Conservation (phyloP, 2,888 invertebrate species). For the Drosophila sordidapex region DNA sequence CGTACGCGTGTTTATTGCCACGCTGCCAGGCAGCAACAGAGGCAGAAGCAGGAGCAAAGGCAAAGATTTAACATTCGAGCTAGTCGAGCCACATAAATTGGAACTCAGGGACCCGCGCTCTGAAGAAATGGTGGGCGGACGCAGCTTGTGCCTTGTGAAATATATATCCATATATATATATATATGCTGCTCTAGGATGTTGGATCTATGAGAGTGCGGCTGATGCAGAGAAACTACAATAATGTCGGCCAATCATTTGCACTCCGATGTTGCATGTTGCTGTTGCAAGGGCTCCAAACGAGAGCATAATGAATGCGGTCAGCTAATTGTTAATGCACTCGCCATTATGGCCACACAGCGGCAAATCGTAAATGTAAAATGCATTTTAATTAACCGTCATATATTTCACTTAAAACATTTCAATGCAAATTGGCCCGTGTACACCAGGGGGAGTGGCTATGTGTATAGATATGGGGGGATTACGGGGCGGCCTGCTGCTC, state of each 20-base stretch:
- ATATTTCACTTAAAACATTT: slow-evolving; percentile 79
- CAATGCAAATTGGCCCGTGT: slow-evolving; percentile 67
- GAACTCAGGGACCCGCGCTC: slow-evolving; percentile 56
- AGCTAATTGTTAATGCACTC: slow-evolving; percentile 81
- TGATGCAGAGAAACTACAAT: slow-evolving; percentile 7
- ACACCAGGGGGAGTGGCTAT: neutral
- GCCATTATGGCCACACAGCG: slow-evolving; percentile 62
- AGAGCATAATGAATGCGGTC: slow-evolving; percentile 74
- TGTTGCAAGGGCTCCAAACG: slow-evolving; percentile 39
- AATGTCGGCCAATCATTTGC: slow-evolving; percentile 17
- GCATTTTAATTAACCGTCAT: slow-evolving; percentile 80
- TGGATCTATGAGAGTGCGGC: slow-evolving; percentile 18
- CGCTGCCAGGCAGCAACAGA: slow-evolving; percentile 68
- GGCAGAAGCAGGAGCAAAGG: slow-evolving; percentile 73
- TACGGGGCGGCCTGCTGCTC: slow-evolving; percentile 10
- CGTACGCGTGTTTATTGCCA: slow-evolving; percentile 79
- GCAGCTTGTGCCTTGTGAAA: slow-evolving; percentile 34
- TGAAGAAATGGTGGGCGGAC: slow-evolving; percentile 78
- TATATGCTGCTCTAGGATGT: slow-evolving; percentile 62
- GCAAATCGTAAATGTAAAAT: slow-evolving; percentile 75
- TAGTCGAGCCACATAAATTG: slow-evolving; percentile 81
- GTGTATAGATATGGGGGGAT: neutral
- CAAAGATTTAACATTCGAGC: slow-evolving; percentile 78
- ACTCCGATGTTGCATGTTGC: slow-evolving; percentile 31
- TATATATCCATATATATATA: neutral